Evolutionary conservation across 2,888 invertebrate species (phyloP), one percentile per base, ranked within the genome.

Genomic region (Antitype chi): DNA sequence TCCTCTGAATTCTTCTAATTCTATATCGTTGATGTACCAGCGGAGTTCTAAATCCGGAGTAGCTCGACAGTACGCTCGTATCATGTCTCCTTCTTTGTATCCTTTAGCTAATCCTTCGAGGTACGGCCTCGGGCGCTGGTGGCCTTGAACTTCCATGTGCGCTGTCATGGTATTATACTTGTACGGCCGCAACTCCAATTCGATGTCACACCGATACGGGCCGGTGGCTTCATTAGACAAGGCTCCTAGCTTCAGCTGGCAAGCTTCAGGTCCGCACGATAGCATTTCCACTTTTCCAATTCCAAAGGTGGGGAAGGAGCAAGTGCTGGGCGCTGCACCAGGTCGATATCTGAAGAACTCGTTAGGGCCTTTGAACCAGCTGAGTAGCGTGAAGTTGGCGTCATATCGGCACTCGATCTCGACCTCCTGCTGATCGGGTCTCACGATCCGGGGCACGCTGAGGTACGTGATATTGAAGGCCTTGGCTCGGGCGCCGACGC

Each of bases 291-390:
- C 90, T 55, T 91, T 91, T 5, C 94, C 95, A 2, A 96, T 92
- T 23, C 96, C 96, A 2, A 92, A 86, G 15, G 94, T 88, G 0
- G 96, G 94, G 74, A 93, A 96, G 5, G 95, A 93, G 11, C 91
- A 91, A 3, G 94, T 95, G 81, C 94, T 95, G 0, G 96, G 96
- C 0, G 94, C 92, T 1, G 90, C 86, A 3, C 94, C 94, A 4
- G 96, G 96, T 67, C 91, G 93, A 85, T 96, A 96, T 59, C 96
- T 91, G 90, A 96, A 96, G 91, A 96, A 96, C 77, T 96, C 96
- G 59, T 90, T 92, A 25, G 91, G 88, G 13, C 95, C 96, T 87
- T 95, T 96, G 83, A 96, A 96, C 94, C 95, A 96, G 91, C 92
- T 95, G 80, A 96, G 93, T 13, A 96, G 76, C 0, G 96, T 96